Evolutionary conservation across 2,113 vertebrate genomes (phyloP).

Genomic region (Stigmatopora argus): DNA sequence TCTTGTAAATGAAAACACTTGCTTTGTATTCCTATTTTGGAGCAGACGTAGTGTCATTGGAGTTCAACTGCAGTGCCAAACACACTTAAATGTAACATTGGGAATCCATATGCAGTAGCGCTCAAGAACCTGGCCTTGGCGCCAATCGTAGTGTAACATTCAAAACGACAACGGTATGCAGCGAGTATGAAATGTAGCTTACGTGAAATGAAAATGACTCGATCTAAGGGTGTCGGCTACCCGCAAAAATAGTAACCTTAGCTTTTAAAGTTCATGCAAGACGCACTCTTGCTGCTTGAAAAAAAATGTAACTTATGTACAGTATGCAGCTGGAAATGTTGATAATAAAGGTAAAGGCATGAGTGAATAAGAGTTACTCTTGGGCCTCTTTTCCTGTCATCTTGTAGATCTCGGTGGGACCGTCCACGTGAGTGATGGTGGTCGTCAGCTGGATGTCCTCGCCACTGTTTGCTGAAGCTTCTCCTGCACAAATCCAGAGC

Average conservation of each 20-base stretch:
- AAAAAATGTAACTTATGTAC: conserved; percentile 12
- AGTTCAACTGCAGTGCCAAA: conserved; percentile 1
- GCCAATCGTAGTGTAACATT: conserved; percentile 41
- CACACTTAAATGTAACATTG: conserved; percentile 8
- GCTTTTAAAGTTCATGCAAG: conserved; percentile 24
- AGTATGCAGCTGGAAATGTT: conserved; percentile 28
- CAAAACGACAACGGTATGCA: conserved; percentile 33
- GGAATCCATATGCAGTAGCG: conserved; percentile 22
- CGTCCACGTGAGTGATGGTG: conserved; percentile 89
- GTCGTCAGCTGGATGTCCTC: conserved; percentile 94
- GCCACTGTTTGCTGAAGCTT: conserved; percentile 74
- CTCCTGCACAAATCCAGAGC: conserved; percentile 33
- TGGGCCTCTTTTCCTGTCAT: conserved; percentile 89
- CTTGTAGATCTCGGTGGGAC: conserved; percentile 90
- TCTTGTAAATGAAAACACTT: background rate
- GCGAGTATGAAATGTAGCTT: conserved; percentile 26
- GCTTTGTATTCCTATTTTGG: conserved; percentile 3
- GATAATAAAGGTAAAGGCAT: conserved; percentile 10
- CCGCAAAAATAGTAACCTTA: conserved; percentile 5
- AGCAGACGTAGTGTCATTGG: background rate
- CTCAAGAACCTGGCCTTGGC: conserved; percentile 23
- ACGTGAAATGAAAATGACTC: conserved; percentile 42
- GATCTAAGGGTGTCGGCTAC: conserved; percentile 24
- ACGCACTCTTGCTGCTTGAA: background rate
- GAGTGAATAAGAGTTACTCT: conserved; percentile 66